phyloP scores from a whole-genome alignment of 2,888 invertebrate species.

The Ectobius pallidus region DNA sequence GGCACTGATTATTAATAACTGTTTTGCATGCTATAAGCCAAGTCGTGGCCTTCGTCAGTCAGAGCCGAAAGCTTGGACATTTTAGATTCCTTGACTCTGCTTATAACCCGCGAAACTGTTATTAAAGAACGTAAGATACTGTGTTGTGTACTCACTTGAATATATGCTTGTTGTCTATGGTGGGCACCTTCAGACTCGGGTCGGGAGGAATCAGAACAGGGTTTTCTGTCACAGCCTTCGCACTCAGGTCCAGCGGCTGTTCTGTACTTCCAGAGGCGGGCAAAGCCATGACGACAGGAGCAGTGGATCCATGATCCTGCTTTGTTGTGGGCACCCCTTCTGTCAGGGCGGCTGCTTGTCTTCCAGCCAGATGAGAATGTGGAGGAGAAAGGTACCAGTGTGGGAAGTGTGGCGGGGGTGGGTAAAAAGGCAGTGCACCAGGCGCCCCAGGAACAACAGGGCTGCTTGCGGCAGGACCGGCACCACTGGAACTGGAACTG shows the following conservation, averaged over 20 bases:
- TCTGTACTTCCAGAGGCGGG: constrained; percentile 58
- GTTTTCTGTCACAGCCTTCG: constrained; percentile 58
- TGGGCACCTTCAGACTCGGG: constrained; percentile 48
- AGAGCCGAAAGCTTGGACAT: no score
- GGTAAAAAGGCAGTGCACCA: constrained; percentile 51
- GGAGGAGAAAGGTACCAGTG: constrained; percentile 59
- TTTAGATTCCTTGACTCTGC: no score
- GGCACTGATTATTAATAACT: no score
- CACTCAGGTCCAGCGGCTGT: constrained; percentile 86
- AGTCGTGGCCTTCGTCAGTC: no score
- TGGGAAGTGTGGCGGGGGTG: constrained; percentile 49
- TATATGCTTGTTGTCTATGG: constrained; percentile 64
- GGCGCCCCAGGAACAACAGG: constrained; percentile 12
- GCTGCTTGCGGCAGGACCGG: neutral
- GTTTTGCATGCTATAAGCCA: no score
- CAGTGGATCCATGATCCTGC: constrained; percentile 45
- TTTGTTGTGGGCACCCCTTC: constrained; percentile 20
- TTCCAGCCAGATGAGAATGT: constrained; percentile 51
- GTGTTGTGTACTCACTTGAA: constrained; percentile 78
- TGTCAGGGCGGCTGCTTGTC: constrained; percentile 6
- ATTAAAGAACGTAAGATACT: no score
- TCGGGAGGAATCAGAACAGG: constrained; percentile 18
- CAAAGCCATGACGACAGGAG: constrained; percentile 54
- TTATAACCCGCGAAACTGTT: no score
- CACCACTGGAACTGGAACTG: constrained; percentile 45